These are phyloP conservation scores for Anarrhichthys ocellatus DNA, from an alignment of 2,113 vertebrate species.

Conservation along the genomic window DNA sequence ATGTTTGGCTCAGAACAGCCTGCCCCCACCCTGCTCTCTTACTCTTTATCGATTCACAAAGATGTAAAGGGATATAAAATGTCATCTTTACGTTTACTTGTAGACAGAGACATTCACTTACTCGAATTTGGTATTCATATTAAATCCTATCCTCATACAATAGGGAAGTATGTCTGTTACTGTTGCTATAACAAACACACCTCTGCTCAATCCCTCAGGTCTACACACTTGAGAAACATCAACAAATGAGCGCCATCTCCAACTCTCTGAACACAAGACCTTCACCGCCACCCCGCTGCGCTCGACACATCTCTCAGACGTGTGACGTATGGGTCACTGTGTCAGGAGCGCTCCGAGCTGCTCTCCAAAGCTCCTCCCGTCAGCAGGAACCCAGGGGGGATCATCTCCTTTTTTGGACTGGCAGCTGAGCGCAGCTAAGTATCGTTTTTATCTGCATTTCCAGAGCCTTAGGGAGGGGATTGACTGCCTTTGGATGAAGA, in stretches of 20 bases:
- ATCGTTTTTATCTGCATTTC: constrained; percentile 44
- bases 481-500: constrained; percentile 39
- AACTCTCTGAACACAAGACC: not conserved
- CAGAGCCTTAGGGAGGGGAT: constrained; percentile 20
- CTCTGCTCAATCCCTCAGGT: not conserved
- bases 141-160: not conserved
- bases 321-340: constrained; percentile 55
- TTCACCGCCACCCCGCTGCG: not conserved
- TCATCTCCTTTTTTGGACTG: constrained; percentile 63
- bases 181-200: constrained; percentile 2
- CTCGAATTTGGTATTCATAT: not conserved
- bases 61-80: not conserved
- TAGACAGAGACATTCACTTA: not conserved
- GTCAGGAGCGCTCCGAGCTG: constrained; percentile 38
- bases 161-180: not conserved
- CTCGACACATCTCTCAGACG: constrained; percentile 34
- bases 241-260: constrained; percentile 18
- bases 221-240: not conserved
- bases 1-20: constrained; percentile 42
- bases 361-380: constrained; percentile 56
- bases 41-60: not conserved
- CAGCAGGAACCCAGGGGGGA: constrained; percentile 58
- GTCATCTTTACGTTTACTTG: not conserved
- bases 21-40: not conserved
- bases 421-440: constrained; percentile 49